These are phyloP conservation scores for Tipula unca DNA, from an alignment of 2,888 invertebrate genomes.

Conservation along the genomic window DNA sequence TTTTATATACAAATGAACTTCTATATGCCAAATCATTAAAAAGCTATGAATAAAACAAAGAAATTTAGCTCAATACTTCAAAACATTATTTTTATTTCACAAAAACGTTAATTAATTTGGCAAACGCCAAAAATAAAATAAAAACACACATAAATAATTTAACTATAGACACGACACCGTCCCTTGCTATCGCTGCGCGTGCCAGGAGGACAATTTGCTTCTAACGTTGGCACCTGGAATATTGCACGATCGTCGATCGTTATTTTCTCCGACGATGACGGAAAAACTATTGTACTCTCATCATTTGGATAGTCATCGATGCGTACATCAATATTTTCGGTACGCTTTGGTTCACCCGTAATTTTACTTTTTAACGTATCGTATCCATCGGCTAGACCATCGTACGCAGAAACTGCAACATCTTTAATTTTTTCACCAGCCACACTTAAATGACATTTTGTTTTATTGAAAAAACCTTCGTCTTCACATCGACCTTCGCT, in stretches of 20 bases:
- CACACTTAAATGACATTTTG: neutral
- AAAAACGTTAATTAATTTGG: neutral
- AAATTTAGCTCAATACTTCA: neutral
- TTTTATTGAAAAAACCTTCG: neutral
- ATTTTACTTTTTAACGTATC: neutral
- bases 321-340: neutral
- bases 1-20: too few species aligned
- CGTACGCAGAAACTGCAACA: neutral
- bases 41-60: neutral
- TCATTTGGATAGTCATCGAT: neutral
- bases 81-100: neutral
- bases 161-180: neutral
- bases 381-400: neutral
- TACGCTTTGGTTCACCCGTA: neutral
- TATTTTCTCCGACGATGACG: neutral
- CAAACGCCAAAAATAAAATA: neutral
- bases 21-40: neutral
- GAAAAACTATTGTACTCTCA: neutral
- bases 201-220: neutral
- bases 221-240: neutral
- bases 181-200: neutral
- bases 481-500: neutral
- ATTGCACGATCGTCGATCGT: neutral
- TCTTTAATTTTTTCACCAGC: slow-evolving; percentile 1
- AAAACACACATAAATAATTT: neutral